These are phyloP conservation scores for Strigops habroptila DNA, from an alignment of 2,113 vertebrate species.

Conservation along the genomic window DNA sequence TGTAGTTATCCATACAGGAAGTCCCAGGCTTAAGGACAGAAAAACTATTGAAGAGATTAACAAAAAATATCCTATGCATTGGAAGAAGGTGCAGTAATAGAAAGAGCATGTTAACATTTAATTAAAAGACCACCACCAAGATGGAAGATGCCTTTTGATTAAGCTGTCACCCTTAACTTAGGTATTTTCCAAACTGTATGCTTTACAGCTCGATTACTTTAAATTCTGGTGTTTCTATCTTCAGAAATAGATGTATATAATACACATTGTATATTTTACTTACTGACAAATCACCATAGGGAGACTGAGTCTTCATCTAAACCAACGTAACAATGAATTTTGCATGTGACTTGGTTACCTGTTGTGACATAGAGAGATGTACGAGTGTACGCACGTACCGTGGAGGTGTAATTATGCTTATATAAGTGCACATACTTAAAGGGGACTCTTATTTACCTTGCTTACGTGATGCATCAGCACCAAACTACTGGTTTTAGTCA, in stretches of 20 bases:
- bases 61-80: not conserved
- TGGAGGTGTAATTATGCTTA: not conserved
- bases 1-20: not conserved
- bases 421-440: not conserved
- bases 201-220: not conserved
- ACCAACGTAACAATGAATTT: not conserved
- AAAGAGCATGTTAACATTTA: not conserved
- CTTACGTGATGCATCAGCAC: not conserved
- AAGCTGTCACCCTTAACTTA: not conserved
- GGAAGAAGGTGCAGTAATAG: not conserved
- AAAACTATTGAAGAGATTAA: not conserved
- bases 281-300: not conserved
- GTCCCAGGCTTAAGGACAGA: not conserved
- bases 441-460: not conserved
- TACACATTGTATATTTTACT: not conserved
- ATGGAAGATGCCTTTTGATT: not conserved
- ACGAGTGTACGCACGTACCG: accelerated
- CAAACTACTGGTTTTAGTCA: not conserved
- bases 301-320: not conserved
- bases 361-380: not conserved
- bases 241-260: not conserved
- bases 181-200: not conserved
- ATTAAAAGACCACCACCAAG: not conserved
- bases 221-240: not conserved
- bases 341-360: not conserved